Base-by-base conservation (phyloP, 2,797 vertebrate species). In the Gouania willdenowi region DNA sequence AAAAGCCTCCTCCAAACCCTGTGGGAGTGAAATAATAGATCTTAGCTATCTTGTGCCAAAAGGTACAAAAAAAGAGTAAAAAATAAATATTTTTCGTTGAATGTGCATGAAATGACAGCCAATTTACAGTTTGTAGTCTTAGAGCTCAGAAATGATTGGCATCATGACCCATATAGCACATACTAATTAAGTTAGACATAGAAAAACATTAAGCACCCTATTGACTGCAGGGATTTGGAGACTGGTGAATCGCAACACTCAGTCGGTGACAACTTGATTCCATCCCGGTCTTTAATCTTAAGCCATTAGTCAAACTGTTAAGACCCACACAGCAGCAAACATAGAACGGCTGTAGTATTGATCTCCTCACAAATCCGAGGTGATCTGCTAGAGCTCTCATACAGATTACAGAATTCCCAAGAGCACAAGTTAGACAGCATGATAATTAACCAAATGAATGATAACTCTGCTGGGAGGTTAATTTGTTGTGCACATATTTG, bases 281-380 rank as follows among this genome's bases (percentile, higher is more conserved):
- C 56, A 67, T 66, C 41, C 1, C 23, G 20, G 47, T 65, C 63
- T 49, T 67, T 50, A 71, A 28, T 73, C 60, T 59, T 49, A 20
- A 6, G 32, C 65, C 61, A 75, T 81, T 76, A 73, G 51, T 77
- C 55, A 68, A 55, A 47, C 36, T 2, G 27, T 58, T 74, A 51
- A 41, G 42, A 49, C 44, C 56, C 63, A 70, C 52, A 57, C 65
- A 48, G 60, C 60, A 51, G 43, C 62, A 57, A 53, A 51, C 62
- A 46, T 41, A 48, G 51, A 47, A 44, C 30, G 61, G 30, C 66
- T 77, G 53, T 36, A 27, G 40, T 77, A 86, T 84, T 71, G 79
- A 86, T 84, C 80, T 76, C 42, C 55, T 69, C 59, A 63, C 75
- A 80, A 79, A 84, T 76, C 67, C 40, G 26, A 66, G 59, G 71